A percentile compares a stretch with the other conserved stretches of the same genome.
phyloP scores from a whole-genome alignment of 2,888 invertebrate genomes.

The Hermaeophaga mercurialis region DNA sequence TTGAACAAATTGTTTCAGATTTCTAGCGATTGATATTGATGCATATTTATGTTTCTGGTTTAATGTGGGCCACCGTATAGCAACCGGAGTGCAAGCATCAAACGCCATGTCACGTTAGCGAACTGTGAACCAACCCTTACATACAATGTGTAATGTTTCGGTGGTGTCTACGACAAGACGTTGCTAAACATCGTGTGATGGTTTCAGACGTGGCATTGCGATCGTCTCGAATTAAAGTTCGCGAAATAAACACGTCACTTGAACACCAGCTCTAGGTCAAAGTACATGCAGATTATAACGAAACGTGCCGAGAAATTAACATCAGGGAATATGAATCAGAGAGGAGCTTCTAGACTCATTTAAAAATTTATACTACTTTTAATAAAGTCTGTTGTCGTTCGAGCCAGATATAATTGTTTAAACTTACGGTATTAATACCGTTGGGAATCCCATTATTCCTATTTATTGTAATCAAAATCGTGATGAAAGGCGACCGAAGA shows the following conservation, averaged over 20 bases:
- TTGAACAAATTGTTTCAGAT: too few relatives aligned
- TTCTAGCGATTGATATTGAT: too few relatives aligned
- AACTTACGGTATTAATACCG: slow-evolving; percentile 46
- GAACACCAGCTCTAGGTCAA: slow-evolving; percentile 13
- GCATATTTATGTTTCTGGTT: not conserved
- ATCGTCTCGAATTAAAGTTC: slow-evolving; percentile 27
- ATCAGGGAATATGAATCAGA: too few relatives aligned
- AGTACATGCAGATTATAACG: slow-evolving; percentile 24
- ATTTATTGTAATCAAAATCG: slow-evolving; percentile 20
- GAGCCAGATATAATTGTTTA: too few relatives aligned
- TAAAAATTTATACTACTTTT: too few relatives aligned
- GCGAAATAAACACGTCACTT: slow-evolving; percentile 23
- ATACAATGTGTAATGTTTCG: slow-evolving; percentile 41
- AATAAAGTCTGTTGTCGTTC: too few relatives aligned
- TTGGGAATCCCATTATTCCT: slow-evolving; percentile 11
- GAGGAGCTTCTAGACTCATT: too few relatives aligned
- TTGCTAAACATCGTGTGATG: slow-evolving; percentile 17
- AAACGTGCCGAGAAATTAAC: too few relatives aligned
- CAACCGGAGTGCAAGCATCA: slow-evolving; percentile 34
- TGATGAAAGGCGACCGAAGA: slow-evolving; percentile 21
- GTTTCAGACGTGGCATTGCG: slow-evolving; percentile 13
- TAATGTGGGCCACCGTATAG: slow-evolving; percentile 2
- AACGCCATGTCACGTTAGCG: slow-evolving; percentile 53
- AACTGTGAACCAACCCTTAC: slow-evolving; percentile 43
- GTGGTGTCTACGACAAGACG: slow-evolving; percentile 33